Percentiles rank a stretch among this genome's conserved stretches.
phyloP scores from a whole-genome alignment of 2,113 vertebrate genomes.

The Plecturocebus donacophilus region DNA sequence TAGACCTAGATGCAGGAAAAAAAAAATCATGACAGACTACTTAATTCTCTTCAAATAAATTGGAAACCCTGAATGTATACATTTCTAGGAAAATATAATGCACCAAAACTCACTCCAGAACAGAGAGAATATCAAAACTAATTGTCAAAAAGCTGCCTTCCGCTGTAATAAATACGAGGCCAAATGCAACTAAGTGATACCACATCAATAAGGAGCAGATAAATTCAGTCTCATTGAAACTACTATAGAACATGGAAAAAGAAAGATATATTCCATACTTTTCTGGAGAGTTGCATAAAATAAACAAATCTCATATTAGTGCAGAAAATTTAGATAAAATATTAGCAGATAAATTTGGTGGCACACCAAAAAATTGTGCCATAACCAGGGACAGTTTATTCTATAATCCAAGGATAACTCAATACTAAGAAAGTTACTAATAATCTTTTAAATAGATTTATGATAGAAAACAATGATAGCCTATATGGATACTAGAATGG shows the following conservation, averaged over 20 bases:
- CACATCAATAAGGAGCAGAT: not conserved
- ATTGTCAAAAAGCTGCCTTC: not conserved
- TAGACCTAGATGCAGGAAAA: not conserved
- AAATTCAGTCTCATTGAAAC: conserved; percentile 11
- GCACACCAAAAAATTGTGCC: not conserved
- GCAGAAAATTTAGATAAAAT: conserved; percentile 12
- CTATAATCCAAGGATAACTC: not conserved
- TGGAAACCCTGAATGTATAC: not conserved
- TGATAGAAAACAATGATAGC: not conserved
- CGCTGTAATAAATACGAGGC: not conserved
- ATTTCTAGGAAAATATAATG: conserved; percentile 1
- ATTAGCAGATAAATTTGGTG: not conserved
- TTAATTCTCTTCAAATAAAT: not conserved
- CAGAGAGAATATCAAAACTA: not conserved
- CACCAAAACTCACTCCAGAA: not conserved
- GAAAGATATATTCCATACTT: not conserved
- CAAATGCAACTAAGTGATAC: not conserved
- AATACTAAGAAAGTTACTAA: not conserved
- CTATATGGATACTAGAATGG: not conserved
- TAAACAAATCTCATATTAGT: not conserved
- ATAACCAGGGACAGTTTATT: not conserved
- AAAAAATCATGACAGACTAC: not conserved
- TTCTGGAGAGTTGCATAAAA: not conserved
- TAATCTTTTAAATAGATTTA: not conserved
- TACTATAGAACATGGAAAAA: not conserved